Evolutionary conservation across 2,888 invertebrate genomes (phyloP), one percentile per base, ranked within the genome.

Genomic region (Tetragnatha montana): DNA sequence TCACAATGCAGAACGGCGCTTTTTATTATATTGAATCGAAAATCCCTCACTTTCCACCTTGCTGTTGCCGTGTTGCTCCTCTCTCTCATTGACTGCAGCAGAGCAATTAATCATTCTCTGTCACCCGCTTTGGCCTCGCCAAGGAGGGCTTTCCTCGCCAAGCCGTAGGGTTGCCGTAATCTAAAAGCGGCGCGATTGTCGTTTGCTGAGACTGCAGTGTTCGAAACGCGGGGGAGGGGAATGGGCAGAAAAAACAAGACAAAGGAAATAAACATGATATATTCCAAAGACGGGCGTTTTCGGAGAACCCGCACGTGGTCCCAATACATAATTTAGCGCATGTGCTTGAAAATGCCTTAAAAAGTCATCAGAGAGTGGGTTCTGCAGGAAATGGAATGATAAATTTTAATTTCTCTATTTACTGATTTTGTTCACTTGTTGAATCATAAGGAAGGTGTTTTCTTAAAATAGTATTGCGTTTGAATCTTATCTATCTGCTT

Each of bases 21-120:
- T 73, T 35, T 74, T 74, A 12, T 14, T 21, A 74, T 47, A 74
- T 47, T 2, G 50, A 22, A 17, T 60, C 60, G 35, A 35, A n/a
- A n/a, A 35, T 60, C 35, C 35, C 17, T 74, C n/a, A 60, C 60
- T 60, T 60, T 10, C 60, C 17, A 60, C 60, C 51, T 75, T 79
- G 12, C 17, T 8, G 79, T 22, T n/a, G 50, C 8, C 19, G 73
- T 51, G 14, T 60, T 60, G 22, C 74, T 21, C 73, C 21, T 71
- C 73, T 14, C 76, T 51, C 51, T 73, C 71, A 14, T 47, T 22
- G 81, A 81, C 47, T 21, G 74, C 73, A 74, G 82, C 51, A 70
- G 71, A 74, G 82, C 51, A 70, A 81, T 81, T 89, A 84, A 89
- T 89, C 84, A 89, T 80, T 60, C 87, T 35, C 35, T 49, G 70